phyloP scores from a whole-genome alignment of 1,140 invertebrate genomes.

The Cyphomyrmex costatus region DNA sequence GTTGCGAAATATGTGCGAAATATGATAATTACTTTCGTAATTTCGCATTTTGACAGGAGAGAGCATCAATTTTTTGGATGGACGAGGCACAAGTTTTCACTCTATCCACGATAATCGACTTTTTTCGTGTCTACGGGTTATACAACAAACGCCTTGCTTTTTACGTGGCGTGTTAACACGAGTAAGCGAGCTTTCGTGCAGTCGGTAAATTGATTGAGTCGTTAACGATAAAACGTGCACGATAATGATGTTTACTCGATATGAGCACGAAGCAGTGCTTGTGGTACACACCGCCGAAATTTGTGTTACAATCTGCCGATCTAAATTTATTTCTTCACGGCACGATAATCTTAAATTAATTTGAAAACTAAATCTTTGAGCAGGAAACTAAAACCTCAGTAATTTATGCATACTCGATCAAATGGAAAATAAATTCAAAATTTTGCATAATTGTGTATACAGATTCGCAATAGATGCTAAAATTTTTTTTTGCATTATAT shows the following conservation, averaged over 20 bases:
- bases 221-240: conserved; percentile 35
- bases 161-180: conserved; percentile 1
- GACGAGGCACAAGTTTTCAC: conserved; percentile 44
- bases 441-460: background rate
- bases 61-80: conserved; percentile 63
- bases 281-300: conserved; percentile 15
- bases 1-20: conserved; percentile 66
- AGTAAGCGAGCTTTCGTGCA: conserved; percentile 22
- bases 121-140: conserved; percentile 46
- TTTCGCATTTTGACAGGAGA: conserved; percentile 14
- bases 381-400: background rate
- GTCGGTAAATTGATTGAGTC: conserved; percentile 40
- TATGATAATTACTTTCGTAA: conserved; percentile 67
- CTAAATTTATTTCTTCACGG: conserved; percentile 1
- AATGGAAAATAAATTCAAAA: background rate
- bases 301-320: conserved; percentile 20
- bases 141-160: conserved; percentile 17
- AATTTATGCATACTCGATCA: background rate
- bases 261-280: background rate
- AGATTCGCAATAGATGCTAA: background rate
- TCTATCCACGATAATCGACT: conserved; percentile 11
- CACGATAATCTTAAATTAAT: background rate
- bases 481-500: background rate
- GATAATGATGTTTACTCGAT: conserved; percentile 40
- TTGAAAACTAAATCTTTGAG: background rate